phyloP scores from a whole-genome alignment of 2,797 vertebrate species.

The Vespertilio murinus region DNA sequence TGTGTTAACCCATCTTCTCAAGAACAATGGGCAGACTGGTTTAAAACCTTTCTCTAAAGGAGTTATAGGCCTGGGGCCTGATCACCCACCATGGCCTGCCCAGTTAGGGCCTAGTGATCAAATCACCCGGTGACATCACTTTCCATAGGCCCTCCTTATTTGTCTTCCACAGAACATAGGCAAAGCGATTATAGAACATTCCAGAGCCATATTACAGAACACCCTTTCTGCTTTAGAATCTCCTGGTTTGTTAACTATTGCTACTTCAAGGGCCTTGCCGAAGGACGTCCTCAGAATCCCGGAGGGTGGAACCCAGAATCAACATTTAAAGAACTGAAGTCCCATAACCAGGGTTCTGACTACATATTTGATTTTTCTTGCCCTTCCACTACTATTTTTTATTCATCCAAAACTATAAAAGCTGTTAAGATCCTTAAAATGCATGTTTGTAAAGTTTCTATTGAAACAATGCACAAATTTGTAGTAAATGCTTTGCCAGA shows the following conservation, averaged over 20 bases:
- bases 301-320: background rate
- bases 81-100: no score
- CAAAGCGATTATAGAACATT: background rate
- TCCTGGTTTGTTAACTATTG: background rate
- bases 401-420: background rate
- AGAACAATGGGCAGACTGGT: background rate
- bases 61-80: background rate
- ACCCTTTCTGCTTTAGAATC: conserved; percentile 10
- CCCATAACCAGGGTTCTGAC: background rate
- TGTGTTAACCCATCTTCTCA: background rate
- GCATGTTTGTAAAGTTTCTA: background rate
- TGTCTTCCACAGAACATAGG: background rate
- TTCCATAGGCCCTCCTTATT: background rate
- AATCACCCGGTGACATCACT: background rate
- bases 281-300: background rate
- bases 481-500: background rate
- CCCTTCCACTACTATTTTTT: background rate
- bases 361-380: background rate
- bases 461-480: background rate
- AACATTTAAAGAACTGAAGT: background rate
- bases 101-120: background rate
- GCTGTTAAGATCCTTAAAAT: background rate
- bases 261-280: background rate
- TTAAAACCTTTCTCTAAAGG: background rate
- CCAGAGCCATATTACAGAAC: background rate